These are phyloP conservation scores for Lymantria monacha DNA, from an alignment of 2,888 invertebrate species.

Conservation along the genomic window DNA sequence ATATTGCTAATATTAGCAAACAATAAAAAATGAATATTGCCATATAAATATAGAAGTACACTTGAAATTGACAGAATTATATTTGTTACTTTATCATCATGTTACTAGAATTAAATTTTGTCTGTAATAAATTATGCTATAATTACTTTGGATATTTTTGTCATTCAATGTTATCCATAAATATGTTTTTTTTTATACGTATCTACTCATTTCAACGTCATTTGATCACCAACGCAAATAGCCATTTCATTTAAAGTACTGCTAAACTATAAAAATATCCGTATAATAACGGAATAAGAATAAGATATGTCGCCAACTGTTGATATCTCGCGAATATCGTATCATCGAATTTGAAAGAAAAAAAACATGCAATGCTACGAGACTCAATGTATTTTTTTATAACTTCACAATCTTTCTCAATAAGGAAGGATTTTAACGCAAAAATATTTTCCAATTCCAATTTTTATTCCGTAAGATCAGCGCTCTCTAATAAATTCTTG, in stretches of 20 bases:
- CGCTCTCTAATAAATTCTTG: too few relatives aligned
- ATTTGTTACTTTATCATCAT: neutral
- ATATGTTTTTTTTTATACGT: neutral
- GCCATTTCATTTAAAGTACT: neutral
- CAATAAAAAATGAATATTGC: neutral
- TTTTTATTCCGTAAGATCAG: too few relatives aligned
- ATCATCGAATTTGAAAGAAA: too few relatives aligned
- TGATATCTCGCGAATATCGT: too few relatives aligned
- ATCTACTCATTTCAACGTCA: neutral
- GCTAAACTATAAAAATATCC: too few relatives aligned
- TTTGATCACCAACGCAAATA: neutral
- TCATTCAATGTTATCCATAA: neutral
- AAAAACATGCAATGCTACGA: too few relatives aligned
- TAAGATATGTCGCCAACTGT: too few relatives aligned
- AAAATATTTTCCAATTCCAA: too few relatives aligned
- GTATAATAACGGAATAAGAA: too few relatives aligned
- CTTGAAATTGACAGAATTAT: neutral
- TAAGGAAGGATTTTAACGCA: too few relatives aligned
- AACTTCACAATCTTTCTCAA: too few relatives aligned
- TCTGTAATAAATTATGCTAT: neutral
- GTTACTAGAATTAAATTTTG: neutral
- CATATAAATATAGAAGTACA: neutral
- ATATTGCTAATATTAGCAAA: neutral
- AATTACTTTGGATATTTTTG: neutral
- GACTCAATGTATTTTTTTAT: too few relatives aligned